These are phyloP conservation scores for Kryptopterus vitreolus DNA, from an alignment of 2,797 vertebrate species.

Conservation along the genomic window DNA sequence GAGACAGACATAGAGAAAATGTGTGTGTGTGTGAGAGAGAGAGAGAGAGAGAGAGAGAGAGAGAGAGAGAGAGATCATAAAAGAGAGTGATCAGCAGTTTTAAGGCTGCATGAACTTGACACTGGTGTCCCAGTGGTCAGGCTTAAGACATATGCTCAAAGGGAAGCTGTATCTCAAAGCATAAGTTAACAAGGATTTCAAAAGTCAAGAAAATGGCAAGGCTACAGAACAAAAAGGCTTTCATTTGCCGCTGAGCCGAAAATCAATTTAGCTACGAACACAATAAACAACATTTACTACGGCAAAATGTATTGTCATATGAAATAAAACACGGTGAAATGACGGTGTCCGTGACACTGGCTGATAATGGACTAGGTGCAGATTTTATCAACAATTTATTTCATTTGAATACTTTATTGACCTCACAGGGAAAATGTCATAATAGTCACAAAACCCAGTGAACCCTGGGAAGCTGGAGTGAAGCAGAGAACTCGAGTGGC, in stretches of 20 bases:
- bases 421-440: no score
- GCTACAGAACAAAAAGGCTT: neutral
- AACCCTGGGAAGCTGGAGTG: no score
- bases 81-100: conserved; percentile 47
- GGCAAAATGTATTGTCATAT: neutral
- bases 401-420: no score
- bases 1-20: neutral
- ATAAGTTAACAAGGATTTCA: conserved; percentile 23
- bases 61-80: conserved; percentile 31
- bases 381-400: neutral
- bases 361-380: neutral
- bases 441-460: no score
- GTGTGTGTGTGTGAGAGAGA: neutral
- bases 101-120: conserved; percentile 34
- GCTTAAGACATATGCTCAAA: neutral
- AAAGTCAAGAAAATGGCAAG: conserved; percentile 27
- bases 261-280: neutral
- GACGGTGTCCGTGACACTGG: neutral
- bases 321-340: no score
- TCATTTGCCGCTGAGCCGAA: neutral
- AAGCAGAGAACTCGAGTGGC: no score
- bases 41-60: neutral
- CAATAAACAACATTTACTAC: neutral
- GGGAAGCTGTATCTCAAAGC: conserved; percentile 9
- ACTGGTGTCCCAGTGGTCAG: conserved; percentile 16